These are phyloP conservation scores for Cottus gobio DNA, from an alignment of 2,113 vertebrate species.

Conservation along the genomic window DNA sequence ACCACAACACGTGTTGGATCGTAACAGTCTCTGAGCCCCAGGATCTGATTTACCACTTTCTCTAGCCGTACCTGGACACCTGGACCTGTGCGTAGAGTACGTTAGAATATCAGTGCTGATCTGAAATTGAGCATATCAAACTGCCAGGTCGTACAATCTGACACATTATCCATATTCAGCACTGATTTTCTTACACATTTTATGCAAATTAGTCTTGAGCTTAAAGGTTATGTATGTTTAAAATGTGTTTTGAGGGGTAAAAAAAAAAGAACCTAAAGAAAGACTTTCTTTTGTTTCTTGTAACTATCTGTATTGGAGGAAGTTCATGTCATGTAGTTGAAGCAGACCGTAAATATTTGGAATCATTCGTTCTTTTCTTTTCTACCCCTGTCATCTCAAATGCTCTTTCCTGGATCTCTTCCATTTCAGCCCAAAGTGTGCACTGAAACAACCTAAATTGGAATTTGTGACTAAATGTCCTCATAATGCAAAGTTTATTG, in stretches of 20 bases:
- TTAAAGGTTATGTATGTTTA: conserved; percentile 26
- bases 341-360: conserved; percentile 44
- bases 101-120: conserved; percentile 57
- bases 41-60: conserved; percentile 29
- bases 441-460: conserved; percentile 35
- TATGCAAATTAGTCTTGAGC: conserved; percentile 39
- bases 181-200: conserved; percentile 54
- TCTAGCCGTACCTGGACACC: conserved; percentile 15
- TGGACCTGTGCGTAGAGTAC: conserved; percentile 41
- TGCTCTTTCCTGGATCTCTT: conserved; percentile 1
- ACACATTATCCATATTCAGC: conserved; percentile 30
- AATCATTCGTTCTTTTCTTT: conserved; percentile 48
- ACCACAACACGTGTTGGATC: conserved; percentile 96
- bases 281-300: conserved; percentile 38
- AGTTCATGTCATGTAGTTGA: conserved; percentile 33
- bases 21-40: conserved; percentile 78
- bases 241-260: conserved; percentile 40
- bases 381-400: conserved; percentile 9
- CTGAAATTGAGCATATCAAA: conserved; percentile 62
- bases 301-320: conserved; percentile 38
- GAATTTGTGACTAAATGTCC: conserved; percentile 14
- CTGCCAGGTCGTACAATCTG: conserved; percentile 40
- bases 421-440: conserved; percentile 28
- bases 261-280: conserved; percentile 16
- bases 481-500: not conserved